Conservation (phyloP, 2,113 vertebrate species). For the Equus przewalskii region DNA sequence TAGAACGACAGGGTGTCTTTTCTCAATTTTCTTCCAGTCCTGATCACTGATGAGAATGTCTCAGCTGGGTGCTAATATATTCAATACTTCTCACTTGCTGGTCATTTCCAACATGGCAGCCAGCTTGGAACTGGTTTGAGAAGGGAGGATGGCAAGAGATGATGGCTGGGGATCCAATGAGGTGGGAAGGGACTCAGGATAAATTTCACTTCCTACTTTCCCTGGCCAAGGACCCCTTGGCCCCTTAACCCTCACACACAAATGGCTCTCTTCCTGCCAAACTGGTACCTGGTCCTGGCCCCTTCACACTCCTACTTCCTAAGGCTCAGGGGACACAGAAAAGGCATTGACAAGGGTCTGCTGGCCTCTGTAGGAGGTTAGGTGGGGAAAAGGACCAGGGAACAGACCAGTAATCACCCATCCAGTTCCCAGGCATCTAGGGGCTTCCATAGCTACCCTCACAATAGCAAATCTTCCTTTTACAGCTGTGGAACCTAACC, state of each 20-base stretch:
- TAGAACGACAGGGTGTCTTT: neutral
- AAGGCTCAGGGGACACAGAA: neutral
- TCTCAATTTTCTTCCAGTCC: neutral
- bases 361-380: neutral
- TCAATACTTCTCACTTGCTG: neutral
- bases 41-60: neutral
- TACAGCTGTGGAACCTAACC: neutral
- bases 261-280: neutral
- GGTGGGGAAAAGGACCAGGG: neutral
- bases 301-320: neutral
- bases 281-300: neutral
- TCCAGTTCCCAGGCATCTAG: neutral
- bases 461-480: neutral
- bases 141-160: neutral
- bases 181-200: neutral
- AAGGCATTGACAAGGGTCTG: neutral
- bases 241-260: neutral
- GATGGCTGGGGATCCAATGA: neutral
- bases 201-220: neutral
- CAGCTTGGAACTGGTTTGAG: neutral
- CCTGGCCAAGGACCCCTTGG: neutral
- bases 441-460: neutral
- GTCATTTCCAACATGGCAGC: neutral
- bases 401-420: accelerated
- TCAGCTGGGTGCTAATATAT: neutral